Base-by-base conservation (phyloP, 2,113 vertebrate species). In the Microcebus tavaratra region DNA sequence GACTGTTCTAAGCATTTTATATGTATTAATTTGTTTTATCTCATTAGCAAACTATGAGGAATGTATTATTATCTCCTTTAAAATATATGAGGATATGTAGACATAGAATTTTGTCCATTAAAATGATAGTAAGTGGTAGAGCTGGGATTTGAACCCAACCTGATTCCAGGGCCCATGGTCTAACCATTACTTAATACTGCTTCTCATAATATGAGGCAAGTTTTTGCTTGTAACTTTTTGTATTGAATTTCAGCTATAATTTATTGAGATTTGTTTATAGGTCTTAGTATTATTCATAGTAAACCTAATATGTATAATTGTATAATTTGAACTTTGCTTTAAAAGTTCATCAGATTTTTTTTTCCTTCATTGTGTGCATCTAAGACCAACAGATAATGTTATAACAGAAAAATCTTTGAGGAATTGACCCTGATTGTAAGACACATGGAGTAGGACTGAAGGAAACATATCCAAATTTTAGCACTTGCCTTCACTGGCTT, bases 401-500 rank as follows among this genome's bases (percentile, higher is more conserved):
- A 50, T 8, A 57, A 48, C 91, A 73, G 31, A 34, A 97, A 78
- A 88, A 63, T 96, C 76, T 92, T 92, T 50, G 88, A 90, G 45
- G 72, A 92, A 90, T 78, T 88, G 53, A 95, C 73, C 63, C 50
- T 95, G 42, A 93, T 85, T 85, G 25, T 70, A 95, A 91, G 55
- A 67, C 85, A 87, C 81, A 81, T 96, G 84, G 57, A 57, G 5
- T 36, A 85, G 6, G 48, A 97, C 45, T 65, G 36, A 94, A 21
- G 68, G 91, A 90, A 95, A 87, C 36, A 79, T 53, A 88, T 31
- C 23, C 63, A 90, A 34, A 88, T 95, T 84, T 94, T 90, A 95
- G 63, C 57, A 79, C 57, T 88, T 96, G 59, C 57, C 70, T 96
- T 95, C 29, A 25, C 7, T 96, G 88, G 45, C 84, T 96, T 97